A percentile compares a stretch with the other conserved stretches of the same genome.
Evolutionary conservation across 2,113 vertebrate species (phyloP).

Genomic region (Protomyctophum bolini): DNA sequence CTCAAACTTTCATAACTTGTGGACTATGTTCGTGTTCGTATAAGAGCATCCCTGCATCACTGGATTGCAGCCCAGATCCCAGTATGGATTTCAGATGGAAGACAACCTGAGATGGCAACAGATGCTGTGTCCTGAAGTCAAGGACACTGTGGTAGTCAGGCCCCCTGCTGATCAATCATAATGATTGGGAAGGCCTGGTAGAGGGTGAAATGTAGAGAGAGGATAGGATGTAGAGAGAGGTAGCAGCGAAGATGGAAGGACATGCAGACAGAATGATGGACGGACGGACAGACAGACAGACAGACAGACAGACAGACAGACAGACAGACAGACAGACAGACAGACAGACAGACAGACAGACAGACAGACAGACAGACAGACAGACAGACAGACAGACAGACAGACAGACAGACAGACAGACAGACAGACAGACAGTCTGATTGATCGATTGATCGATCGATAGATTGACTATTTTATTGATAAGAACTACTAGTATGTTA

Average conservation of each 20-base stretch:
- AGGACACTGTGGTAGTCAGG: background rate
- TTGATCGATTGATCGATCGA: too few species aligned
- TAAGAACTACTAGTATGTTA: background rate
- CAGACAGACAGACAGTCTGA: too few species aligned
- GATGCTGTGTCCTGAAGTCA: background rate
- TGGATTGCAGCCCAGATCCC: background rate
- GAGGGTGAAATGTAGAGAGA: background rate
- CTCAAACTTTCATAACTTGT: too few species aligned
- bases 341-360: background rate
- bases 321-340: too few species aligned
- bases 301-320: background rate
- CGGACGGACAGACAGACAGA: background rate
- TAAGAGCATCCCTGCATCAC: background rate
- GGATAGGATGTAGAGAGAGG: background rate
- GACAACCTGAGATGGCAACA: background rate
- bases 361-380: background rate
- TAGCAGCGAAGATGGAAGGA: background rate
- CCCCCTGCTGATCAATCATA: constrained; percentile 7
- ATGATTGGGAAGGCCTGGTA: background rate
- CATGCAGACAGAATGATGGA: background rate
- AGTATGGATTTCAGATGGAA: constrained; percentile 27
- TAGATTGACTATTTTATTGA: background rate
- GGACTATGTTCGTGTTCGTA: too few species aligned
- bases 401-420: background rate
- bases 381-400: background rate